Percentiles rank a stretch among this genome's conserved stretches.
Conservation (phyloP, 2,797 vertebrate genomes). For the Peromyscus melanophrys region DNA sequence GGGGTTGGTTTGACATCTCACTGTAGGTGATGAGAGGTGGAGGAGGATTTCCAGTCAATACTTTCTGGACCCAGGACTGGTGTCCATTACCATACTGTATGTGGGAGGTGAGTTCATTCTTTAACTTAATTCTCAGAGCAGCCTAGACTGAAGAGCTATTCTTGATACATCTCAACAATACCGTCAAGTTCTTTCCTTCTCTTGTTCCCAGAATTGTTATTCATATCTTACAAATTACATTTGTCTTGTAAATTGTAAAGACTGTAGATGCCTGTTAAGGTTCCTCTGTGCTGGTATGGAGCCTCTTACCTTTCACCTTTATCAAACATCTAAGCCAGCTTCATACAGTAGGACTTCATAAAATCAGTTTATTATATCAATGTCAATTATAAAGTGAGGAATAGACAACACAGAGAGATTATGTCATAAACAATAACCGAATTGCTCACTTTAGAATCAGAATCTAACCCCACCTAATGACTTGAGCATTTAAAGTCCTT, state of each 20-base stretch:
- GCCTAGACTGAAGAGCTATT: conserved; percentile 14
- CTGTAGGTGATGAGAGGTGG: background rate
- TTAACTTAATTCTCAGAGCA: conserved; percentile 61
- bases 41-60: conserved; percentile 62
- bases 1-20: background rate
- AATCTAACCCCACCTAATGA: background rate
- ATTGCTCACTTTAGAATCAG: background rate
- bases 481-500: background rate
- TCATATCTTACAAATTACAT: conserved; percentile 36
- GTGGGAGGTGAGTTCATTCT: conserved; percentile 26
- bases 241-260: background rate
- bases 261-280: background rate
- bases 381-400: background rate
- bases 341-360: conserved; percentile 1
- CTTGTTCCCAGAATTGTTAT: background rate
- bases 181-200: conserved; percentile 23
- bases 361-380: background rate
- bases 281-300: background rate
- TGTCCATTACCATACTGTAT: conserved; percentile 37
- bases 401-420: background rate
- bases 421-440: background rate
- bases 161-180: background rate
- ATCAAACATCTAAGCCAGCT: background rate
- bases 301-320: background rate
- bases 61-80: background rate